Conservation (phyloP, 1,140 invertebrate species). For the Drosophila carrolli region DNA sequence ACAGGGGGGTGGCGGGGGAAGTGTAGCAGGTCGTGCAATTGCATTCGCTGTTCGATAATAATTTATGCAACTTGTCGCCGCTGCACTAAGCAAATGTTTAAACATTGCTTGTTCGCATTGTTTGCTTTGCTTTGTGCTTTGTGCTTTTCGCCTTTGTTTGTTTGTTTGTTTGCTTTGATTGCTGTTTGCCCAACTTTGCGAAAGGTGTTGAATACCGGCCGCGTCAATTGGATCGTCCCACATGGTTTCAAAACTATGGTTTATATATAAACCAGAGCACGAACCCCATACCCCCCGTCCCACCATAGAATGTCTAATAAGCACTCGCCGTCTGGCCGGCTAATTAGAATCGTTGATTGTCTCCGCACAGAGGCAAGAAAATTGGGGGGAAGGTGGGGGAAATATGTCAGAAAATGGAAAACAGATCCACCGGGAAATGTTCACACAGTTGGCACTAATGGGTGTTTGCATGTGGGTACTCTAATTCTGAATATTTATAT, state of each 20-base stretch:
- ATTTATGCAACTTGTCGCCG: slow-evolving; percentile 70
- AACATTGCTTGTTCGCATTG: slow-evolving; percentile 29
- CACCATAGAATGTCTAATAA: slow-evolving; percentile 49
- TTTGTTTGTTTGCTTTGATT: slow-evolving; percentile 29
- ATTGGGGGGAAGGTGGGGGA: not conserved
- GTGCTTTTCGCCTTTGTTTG: slow-evolving; percentile 41
- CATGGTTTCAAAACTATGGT: slow-evolving; percentile 33
- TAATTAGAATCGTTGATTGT: slow-evolving; percentile 73
- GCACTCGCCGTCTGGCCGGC: slow-evolving; percentile 54
- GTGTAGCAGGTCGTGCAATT: slow-evolving; percentile 55
- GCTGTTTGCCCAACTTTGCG: slow-evolving; percentile 51
- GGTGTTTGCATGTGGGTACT: not conserved
- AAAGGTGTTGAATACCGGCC: slow-evolving; percentile 45
- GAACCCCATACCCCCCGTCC: not conserved
- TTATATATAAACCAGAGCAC: slow-evolving; percentile 37
- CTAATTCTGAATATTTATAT: not conserved
- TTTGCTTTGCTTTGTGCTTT: slow-evolving; percentile 32
- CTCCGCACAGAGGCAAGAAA: slow-evolving; percentile 7
- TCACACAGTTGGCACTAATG: not conserved
- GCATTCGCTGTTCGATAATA: slow-evolving; percentile 62
- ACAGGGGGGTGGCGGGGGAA: not conserved
- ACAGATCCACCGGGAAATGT: slow-evolving; percentile 2
- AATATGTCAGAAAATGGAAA: slow-evolving; percentile 4
- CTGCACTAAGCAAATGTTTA: slow-evolving; percentile 65
- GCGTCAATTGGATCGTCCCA: slow-evolving; percentile 48